Conservation (phyloP, 2,888 invertebrate genomes). For the Julus scandinavius region DNA sequence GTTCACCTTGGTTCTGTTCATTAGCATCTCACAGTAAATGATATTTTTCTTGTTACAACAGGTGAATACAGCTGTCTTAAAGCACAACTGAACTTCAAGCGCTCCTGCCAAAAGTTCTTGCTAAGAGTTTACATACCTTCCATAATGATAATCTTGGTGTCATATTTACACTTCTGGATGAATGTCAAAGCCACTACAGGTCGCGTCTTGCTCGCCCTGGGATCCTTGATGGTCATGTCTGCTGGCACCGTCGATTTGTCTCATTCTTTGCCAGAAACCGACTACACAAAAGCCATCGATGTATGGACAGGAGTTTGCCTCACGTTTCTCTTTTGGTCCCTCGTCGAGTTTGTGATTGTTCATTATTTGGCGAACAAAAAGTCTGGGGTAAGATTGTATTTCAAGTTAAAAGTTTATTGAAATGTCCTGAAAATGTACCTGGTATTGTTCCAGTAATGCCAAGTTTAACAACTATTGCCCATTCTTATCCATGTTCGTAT, state of each 20-base stretch:
- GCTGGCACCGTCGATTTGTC: not conserved
- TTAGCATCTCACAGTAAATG: too few species aligned
- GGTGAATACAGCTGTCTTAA: constrained; percentile 30
- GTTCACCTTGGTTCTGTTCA: too few species aligned
- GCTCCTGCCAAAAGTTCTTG: not conserved
- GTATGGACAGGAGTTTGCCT: not conserved
- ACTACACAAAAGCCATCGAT: constrained; percentile 20
- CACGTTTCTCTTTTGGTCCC: not conserved
- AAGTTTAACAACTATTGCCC: too few species aligned
- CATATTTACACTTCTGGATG: not conserved
- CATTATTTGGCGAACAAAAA: not conserved
- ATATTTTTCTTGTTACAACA: not conserved
- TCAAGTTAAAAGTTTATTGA: too few species aligned
- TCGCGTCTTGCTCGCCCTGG: not conserved
- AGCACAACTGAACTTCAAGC: not conserved
- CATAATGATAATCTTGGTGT: not conserved
- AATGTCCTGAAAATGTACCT: too few species aligned
- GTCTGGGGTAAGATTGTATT: not conserved
- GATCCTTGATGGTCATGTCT: not conserved
- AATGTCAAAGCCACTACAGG: not conserved
- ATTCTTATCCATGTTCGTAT: too few species aligned
- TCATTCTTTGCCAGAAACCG: not conserved
- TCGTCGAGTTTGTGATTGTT: not conserved
- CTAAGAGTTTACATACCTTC: not conserved
- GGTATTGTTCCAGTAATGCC: too few species aligned